These are phyloP conservation scores for Pseudomyrmex cubaensis DNA, from an alignment of 1,140 invertebrate species.

Conservation along the genomic window DNA sequence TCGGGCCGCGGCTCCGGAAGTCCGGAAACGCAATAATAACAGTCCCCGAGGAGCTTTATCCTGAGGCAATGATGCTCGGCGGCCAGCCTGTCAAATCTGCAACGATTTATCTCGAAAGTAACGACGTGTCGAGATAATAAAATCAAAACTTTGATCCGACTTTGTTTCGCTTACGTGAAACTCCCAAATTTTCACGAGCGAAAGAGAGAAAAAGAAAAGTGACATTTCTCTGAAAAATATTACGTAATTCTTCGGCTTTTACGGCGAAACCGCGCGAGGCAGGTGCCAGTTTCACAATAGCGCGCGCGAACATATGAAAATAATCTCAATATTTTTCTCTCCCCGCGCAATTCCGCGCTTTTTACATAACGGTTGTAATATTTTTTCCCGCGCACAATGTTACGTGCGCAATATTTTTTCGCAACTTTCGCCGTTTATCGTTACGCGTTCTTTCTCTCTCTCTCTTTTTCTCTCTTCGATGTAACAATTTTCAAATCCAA, in stretches of 20 bases:
- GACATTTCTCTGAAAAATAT: not conserved
- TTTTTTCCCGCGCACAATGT: not conserved
- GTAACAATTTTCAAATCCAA: not conserved
- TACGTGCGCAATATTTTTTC: too few species aligned
- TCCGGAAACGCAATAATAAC: constrained; percentile 97
- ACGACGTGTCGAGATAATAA: not conserved
- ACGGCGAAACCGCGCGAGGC: not conserved
- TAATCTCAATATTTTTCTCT: not conserved
- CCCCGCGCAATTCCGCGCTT: too few species aligned
- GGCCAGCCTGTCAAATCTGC: constrained; percentile 96
- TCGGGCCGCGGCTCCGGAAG: constrained; percentile 94
- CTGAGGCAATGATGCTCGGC: constrained; percentile 95
- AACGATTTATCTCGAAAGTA: not conserved
- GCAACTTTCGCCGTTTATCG: not conserved
- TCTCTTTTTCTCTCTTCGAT: too few species aligned
- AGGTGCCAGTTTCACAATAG: constrained; percentile 1
- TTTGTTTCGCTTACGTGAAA: too few species aligned
- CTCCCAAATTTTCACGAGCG: too few species aligned
- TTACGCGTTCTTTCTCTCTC: too few species aligned
- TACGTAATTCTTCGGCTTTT: not conserved
- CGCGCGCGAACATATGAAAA: not conserved
- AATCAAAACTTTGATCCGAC: too few species aligned
- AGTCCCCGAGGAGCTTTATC: constrained; percentile 97
- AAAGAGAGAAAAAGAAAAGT: not conserved
- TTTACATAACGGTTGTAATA: not conserved